Evolutionary conservation across 2,888 invertebrate genomes (phyloP).

Genomic region (Polydrusus tereticollis): DNA sequence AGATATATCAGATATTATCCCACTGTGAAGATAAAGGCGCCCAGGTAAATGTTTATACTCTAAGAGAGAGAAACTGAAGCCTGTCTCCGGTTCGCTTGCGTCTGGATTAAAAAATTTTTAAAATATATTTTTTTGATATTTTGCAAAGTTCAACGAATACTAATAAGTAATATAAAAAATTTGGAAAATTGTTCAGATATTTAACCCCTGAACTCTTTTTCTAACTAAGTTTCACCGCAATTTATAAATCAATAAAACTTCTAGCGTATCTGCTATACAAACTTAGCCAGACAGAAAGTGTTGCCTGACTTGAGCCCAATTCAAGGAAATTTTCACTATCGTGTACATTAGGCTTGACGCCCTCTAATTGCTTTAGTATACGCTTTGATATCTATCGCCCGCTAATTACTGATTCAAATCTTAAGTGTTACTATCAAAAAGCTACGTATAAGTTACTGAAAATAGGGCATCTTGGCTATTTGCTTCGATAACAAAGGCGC

Average conservation of each 20-base stretch:
- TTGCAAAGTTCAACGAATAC: no score
- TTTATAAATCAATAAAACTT: background rate
- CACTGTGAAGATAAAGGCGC: no score
- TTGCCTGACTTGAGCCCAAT: background rate
- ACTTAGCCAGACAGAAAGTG: background rate
- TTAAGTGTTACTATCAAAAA: conserved; percentile 4
- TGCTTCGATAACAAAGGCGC: no score
- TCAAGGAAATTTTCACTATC: conserved; percentile 8
- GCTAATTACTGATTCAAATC: conserved; percentile 15
- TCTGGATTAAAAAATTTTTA: no score
- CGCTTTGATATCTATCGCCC: conserved; percentile 1
- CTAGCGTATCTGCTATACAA: background rate
- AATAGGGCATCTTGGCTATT: background rate
- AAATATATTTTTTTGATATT: no score
- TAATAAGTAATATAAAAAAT: no score
- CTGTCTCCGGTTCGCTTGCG: no score
- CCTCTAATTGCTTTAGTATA: conserved; percentile 13
- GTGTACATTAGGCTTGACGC: conserved; percentile 13
- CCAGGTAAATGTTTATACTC: no score
- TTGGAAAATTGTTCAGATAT: no score
- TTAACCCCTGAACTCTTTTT: no score
- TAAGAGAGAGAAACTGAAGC: no score
- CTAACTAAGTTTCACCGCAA: background rate
- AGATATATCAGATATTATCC: no score
- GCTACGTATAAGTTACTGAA: background rate